Evolutionary conservation across 2,888 invertebrate species (phyloP).

Genomic region (Gymnocheta viridis): DNA sequence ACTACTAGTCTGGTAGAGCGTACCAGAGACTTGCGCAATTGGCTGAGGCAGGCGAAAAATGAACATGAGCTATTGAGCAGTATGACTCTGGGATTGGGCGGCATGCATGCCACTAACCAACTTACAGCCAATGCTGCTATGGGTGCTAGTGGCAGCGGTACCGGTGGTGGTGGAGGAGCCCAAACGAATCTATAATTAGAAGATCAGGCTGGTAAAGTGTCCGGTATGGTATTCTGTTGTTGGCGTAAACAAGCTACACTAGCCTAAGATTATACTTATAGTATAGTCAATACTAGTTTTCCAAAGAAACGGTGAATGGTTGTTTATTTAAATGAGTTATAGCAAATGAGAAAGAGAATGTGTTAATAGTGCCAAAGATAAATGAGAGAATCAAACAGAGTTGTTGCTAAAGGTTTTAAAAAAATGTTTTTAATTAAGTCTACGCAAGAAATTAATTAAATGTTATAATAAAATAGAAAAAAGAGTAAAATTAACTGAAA

Average conservation of each 20-base stretch:
- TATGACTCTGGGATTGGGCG: slow-evolving; percentile 59
- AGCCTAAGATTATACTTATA: slow-evolving; percentile 42
- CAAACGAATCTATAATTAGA: slow-evolving; percentile 76
- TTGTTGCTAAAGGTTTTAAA: slow-evolving; percentile 42
- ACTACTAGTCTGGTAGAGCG: slow-evolving; percentile 86
- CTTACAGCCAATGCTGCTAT: slow-evolving; percentile 26
- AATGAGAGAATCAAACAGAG: slow-evolving; percentile 39
- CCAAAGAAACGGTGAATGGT: slow-evolving; percentile 49
- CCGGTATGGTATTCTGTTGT: slow-evolving; percentile 58
- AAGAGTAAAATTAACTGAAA: background rate
- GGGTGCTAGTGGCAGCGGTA: slow-evolving; percentile 54
- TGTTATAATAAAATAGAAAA: slow-evolving; percentile 28
- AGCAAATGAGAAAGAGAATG: slow-evolving; percentile 24
- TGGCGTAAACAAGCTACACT: slow-evolving; percentile 62
- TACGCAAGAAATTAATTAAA: slow-evolving; percentile 33
- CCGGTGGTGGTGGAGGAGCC: slow-evolving; percentile 54
- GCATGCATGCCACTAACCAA: slow-evolving; percentile 35
- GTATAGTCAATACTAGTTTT: slow-evolving; percentile 3
- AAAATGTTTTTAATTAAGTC: slow-evolving; percentile 35
- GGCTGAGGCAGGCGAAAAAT: slow-evolving; percentile 84
- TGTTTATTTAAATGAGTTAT: slow-evolving; percentile 50
- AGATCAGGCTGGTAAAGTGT: slow-evolving; percentile 23
- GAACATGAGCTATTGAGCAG: slow-evolving; percentile 79
- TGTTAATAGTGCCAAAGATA: slow-evolving; percentile 58
- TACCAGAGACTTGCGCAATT: slow-evolving; percentile 86